Evolutionary conservation across 2,113 vertebrate species (phyloP), one percentile per base, ranked within the genome.

Genomic region (Caretta caretta): DNA sequence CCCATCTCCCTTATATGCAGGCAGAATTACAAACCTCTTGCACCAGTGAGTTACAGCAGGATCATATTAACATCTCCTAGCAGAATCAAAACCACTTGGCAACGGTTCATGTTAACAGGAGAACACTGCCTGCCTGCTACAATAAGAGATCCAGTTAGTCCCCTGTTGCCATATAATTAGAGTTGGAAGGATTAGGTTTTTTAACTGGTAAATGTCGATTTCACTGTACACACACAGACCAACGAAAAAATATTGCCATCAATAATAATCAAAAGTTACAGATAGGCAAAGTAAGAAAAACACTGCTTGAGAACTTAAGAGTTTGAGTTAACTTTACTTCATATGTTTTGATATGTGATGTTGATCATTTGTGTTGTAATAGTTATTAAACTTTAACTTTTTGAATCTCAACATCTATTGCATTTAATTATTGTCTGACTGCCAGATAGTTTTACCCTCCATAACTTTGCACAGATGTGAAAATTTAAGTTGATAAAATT

Each of bases 21-120:
- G 35, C 42, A 54, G 81, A 48, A 7, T 25, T 54, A 56, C 42
- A 0, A 38, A 19, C 65, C n/a, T 72, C 65, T 17, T 72, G 0
- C 1, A 51, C 12, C 8, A 2, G 3, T 8, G 35, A 50, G 11
- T 54, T n/a, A 72, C 17, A 82, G 51, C 80, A 56, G 51, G 80
- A 14, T 54, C 10, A 22, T 35, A 27, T 8, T 9, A 31, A 57
- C 8, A 1, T 29, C 38, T 24, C 27, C 65, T 57, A 42, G 20
- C 1, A 48, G 87, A 46, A 50, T 4, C 25, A 56, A 54, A 4
- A 14, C 4, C 49, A 50, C 9, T 22, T 8, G 25, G 12, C 50
- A 46, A 6, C 1, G 29, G 10, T 3, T 54, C 17, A 50, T 4
- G 6, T 72, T 80, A 49, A 49, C 2, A 57, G 65, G 50, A 56